These are phyloP conservation scores for Tachycineta bicolor DNA, from an alignment of 2,113 vertebrate genomes.

Conservation along the genomic window DNA sequence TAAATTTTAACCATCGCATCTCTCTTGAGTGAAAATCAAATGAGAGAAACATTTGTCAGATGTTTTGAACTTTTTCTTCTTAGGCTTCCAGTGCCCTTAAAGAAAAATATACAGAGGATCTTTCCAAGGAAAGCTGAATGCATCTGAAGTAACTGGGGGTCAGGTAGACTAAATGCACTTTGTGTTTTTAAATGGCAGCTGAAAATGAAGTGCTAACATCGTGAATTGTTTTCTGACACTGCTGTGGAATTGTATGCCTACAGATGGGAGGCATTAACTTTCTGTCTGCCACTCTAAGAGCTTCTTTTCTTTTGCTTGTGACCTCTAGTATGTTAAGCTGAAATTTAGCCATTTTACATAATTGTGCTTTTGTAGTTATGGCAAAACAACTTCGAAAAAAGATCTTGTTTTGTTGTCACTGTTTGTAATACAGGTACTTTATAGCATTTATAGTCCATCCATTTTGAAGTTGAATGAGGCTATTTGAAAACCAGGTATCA, in stretches of 20 bases:
- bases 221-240: slow-evolving; percentile 1
- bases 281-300: background rate
- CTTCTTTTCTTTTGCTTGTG: background rate
- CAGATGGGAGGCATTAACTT: background rate
- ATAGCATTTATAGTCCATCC: background rate
- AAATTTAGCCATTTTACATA: background rate
- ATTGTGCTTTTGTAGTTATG: background rate
- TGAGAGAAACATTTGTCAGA: background rate
- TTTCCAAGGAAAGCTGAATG: background rate
- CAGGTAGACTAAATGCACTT: slow-evolving; percentile 18
- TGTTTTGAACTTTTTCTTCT: background rate
- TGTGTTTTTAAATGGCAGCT: background rate
- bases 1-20: background rate
- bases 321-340: background rate
- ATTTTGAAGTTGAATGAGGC: background rate
- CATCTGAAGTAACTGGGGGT: background rate
- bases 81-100: background rate
- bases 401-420: background rate
- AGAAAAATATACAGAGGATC: background rate
- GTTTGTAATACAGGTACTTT: background rate
- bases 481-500: background rate
- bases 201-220: slow-evolving; percentile 8
- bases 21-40: background rate
- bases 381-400: background rate
- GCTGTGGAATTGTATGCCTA: background rate